A percentile compares a stretch with the other conserved stretches of the same genome.
Conservation (phyloP, 2,113 vertebrate genomes). For the rat (Rattus norvegicus) region GRCr8 NC_086026.1:80485001-80485500, state of each 20-base stretch:
- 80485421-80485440: neutral
- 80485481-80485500: neutral
- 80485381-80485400: conserved; percentile 23
- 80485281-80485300: conserved; percentile 50
- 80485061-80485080: conserved; percentile 38
- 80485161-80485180: neutral
- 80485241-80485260: neutral
- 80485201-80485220: neutral
- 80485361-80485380: conserved; percentile 6
- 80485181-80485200: neutral
- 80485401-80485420: conserved; percentile 45
- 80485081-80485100: neutral
- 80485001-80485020: conserved; percentile 43
- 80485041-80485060: neutral
- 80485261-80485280: neutral
- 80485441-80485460: conserved; percentile 50
- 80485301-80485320: neutral
- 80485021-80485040: conserved; percentile 65
- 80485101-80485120: neutral
- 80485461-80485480: conserved; percentile 18
- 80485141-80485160: too few species aligned
- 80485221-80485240: neutral
- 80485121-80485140: neutral
- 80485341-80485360: conserved; percentile 53
- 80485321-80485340: neutral